These are phyloP conservation scores for Oophaga pumilio DNA, from an alignment of 2,113 vertebrate species.

Conservation along the genomic window DNA sequence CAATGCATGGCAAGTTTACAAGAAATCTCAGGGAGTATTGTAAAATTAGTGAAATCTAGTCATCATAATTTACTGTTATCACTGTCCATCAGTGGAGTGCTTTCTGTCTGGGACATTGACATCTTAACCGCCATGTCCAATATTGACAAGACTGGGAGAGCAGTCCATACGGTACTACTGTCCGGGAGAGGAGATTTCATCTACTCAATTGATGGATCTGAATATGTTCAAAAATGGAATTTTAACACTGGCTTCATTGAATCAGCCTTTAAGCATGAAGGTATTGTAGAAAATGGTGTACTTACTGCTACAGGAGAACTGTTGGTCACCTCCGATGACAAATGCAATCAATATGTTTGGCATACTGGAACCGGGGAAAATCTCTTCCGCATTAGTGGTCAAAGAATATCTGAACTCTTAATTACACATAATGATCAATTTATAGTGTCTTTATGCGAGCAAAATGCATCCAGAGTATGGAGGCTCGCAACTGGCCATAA, in stretches of 20 bases:
- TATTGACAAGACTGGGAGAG: slow-evolving; percentile 97
- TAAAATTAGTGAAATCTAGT: slow-evolving; percentile 93
- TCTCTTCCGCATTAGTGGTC: slow-evolving; percentile 95
- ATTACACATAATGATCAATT: slow-evolving; percentile 99
- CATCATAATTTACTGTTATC: slow-evolving; percentile 96
- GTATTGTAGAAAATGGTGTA: slow-evolving; percentile 94
- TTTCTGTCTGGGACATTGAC: slow-evolving; percentile 97
- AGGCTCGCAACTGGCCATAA: slow-evolving; percentile 93
- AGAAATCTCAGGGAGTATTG: slow-evolving; percentile 96
- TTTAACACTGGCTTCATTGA: slow-evolving; percentile 96
- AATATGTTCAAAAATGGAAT: slow-evolving; percentile 97
- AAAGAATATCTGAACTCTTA: slow-evolving; percentile 92
- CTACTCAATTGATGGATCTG: slow-evolving; percentile 93
- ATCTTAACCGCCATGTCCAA: slow-evolving; percentile 99
- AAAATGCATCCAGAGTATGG: slow-evolving; percentile 97
- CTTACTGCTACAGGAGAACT: slow-evolving; percentile 91
- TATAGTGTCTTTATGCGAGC: slow-evolving; percentile 96
- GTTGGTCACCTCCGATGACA: slow-evolving; percentile 96
- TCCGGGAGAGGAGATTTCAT: slow-evolving; percentile 92
- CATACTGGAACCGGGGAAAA: slow-evolving; percentile 92
- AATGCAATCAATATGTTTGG: slow-evolving; percentile 97
- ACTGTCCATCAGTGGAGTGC: slow-evolving; percentile 91
- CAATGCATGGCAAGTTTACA: slow-evolving; percentile 98
- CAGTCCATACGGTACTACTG: slow-evolving; percentile 86
- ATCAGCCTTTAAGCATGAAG: slow-evolving; percentile 94